Evolutionary conservation across 2,888 invertebrate genomes (phyloP).

Genomic region (Acanthoscelides obtectus): DNA sequence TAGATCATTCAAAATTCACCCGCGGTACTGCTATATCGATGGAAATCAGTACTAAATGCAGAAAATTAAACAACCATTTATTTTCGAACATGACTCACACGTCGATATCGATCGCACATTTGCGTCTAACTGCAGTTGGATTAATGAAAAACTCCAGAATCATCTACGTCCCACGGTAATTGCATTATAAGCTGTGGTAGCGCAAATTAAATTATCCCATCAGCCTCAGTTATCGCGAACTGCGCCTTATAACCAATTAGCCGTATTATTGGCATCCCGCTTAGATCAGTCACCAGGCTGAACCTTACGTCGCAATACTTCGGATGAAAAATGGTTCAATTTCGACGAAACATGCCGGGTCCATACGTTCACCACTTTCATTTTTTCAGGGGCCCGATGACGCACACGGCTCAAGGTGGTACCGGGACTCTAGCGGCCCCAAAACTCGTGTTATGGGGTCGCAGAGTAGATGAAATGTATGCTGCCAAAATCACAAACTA

Average conservation of each 20-base stretch:
- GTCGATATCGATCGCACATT: not conserved
- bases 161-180: not conserved
- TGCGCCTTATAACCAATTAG: not conserved
- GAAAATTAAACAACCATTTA: not conserved
- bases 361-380: no score
- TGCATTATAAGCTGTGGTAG: not conserved
- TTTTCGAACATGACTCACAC: not conserved
- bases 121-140: not conserved
- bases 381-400: no score
- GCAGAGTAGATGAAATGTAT: no score
- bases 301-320: not conserved
- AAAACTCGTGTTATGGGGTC: no score
- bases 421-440: no score
- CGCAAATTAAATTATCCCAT: not conserved
- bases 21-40: no score
- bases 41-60: not conserved
- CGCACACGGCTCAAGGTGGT: no score
- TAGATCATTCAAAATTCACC: no score
- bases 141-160: not conserved
- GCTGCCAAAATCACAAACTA: no score
- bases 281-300: not conserved
- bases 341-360: no score
- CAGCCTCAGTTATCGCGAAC: not conserved
- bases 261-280: not conserved
- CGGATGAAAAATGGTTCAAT: no score